phyloP scores from a whole-genome alignment of 2,888 invertebrate genomes.

The Eueremaeus valkanovi region DNA sequence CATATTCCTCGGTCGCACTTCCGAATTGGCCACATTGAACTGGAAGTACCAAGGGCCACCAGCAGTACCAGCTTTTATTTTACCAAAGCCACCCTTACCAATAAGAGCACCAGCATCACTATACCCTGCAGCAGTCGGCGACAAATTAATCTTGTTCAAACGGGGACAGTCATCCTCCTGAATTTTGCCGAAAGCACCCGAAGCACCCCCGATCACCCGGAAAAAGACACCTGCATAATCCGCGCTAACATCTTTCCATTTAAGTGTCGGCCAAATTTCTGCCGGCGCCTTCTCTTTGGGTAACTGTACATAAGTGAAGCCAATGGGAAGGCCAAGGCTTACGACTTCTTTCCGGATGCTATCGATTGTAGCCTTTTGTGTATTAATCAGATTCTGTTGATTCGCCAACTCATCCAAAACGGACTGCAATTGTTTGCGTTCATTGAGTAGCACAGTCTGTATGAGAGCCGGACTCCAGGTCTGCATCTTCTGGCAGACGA shows the following conservation, averaged over 20 bases:
- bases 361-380: not conserved
- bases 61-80: not conserved
- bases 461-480: not conserved
- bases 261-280: not conserved
- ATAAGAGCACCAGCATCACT: not conserved
- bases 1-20: conserved; percentile 14
- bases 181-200: not conserved
- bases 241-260: not conserved
- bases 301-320: conserved; percentile 15
- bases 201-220: not conserved
- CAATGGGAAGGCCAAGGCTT: conserved; percentile 1
- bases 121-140: not conserved
- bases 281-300: conserved; percentile 10
- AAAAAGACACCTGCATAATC: conserved; percentile 7
- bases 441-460: not conserved
- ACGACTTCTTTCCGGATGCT: not conserved
- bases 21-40: not conserved
- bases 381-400: not conserved
- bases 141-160: not conserved
- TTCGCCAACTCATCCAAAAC: not conserved
- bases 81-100: not conserved
- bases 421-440: not conserved
- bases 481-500: not conserved
- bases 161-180: not conserved
- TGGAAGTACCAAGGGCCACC: not conserved